Evolutionary conservation across 2,888 invertebrate genomes (phyloP).

Genomic region (Ormyrus thymus): DNA sequence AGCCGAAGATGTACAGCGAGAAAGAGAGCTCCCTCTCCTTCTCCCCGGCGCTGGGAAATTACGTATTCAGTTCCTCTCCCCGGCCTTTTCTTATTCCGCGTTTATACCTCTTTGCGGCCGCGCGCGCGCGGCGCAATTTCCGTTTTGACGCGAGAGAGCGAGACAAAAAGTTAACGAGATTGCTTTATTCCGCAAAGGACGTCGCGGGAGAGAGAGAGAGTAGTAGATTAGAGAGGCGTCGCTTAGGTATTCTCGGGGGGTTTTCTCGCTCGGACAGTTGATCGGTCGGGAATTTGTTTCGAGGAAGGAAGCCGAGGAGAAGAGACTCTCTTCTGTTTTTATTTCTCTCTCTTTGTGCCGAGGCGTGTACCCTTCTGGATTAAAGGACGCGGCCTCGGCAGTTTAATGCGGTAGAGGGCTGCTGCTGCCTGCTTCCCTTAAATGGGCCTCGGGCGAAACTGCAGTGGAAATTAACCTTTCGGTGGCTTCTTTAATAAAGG

Average conservation of each 20-base stretch:
- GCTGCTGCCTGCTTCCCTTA: too few species aligned
- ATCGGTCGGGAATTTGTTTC: constrained; percentile 17
- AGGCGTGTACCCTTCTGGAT: too few species aligned
- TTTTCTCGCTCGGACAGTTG: constrained; percentile 15
- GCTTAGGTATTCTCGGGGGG: constrained; percentile 25
- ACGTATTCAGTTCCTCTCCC: background rate
- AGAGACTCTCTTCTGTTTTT: too few species aligned
- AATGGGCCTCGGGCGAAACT: too few species aligned
- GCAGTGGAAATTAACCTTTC: too few species aligned
- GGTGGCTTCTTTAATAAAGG: too few species aligned
- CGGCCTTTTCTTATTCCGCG: background rate
- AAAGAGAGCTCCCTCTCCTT: background rate
- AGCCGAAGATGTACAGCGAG: too few species aligned
- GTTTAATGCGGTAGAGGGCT: too few species aligned
- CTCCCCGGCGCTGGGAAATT: background rate
- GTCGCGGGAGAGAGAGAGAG: background rate
- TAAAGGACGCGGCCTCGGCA: too few species aligned
- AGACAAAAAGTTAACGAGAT: constrained; percentile 56
- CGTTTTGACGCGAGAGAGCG: constrained; percentile 44
- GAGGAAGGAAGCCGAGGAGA: background rate
- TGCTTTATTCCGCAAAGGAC: constrained; percentile 51
- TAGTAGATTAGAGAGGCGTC: constrained; percentile 37
- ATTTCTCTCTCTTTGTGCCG: too few species aligned
- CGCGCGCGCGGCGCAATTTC: constrained; percentile 41
- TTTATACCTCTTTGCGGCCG: constrained; percentile 5